A percentile compares a stretch with the other conserved stretches of the same genome.
Evolutionary conservation across 2,888 invertebrate genomes (phyloP).

Genomic region (Desoria tigrina): DNA sequence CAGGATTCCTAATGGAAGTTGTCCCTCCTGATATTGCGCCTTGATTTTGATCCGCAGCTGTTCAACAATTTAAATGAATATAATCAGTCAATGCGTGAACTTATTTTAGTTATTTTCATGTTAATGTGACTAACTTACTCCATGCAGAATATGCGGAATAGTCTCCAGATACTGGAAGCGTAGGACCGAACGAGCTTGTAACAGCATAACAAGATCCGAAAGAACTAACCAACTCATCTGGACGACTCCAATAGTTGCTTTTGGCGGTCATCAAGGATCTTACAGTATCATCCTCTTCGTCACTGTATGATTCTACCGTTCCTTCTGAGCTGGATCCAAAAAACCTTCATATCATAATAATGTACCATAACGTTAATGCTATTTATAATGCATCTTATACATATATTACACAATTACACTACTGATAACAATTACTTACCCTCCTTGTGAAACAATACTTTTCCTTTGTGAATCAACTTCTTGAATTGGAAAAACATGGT

Average conservation of each 20-base stretch:
- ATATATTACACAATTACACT: too few species aligned
- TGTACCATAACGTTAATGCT: too few species aligned
- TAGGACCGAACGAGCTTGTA: constrained; percentile 68
- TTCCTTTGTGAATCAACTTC: constrained; percentile 28
- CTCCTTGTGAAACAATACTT: constrained; percentile 17
- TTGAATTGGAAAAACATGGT: not conserved
- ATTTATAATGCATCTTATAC: too few species aligned
- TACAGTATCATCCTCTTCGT: constrained; percentile 59
- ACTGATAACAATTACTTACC: constrained; percentile 2
- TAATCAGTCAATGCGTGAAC: not conserved
- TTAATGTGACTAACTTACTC: constrained; percentile 63
- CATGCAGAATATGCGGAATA: constrained; percentile 76
- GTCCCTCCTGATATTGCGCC: constrained; percentile 28
- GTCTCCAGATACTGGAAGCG: constrained; percentile 79
- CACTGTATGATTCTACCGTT: constrained; percentile 54
- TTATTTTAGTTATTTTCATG: too few species aligned
- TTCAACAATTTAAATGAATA: not conserved
- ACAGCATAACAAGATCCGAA: constrained; percentile 55
- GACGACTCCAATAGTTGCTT: constrained; percentile 59
- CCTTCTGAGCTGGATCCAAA: constrained; percentile 5
- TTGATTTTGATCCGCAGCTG: constrained; percentile 40
- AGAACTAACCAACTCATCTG: constrained; percentile 36
- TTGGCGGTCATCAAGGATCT: constrained; percentile 71
- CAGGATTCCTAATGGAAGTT: constrained; percentile 61
- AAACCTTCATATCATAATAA: not conserved